Evolutionary conservation across 2,113 vertebrate genomes (phyloP).

Genomic region (Rhizomys pruinosus): DNA sequence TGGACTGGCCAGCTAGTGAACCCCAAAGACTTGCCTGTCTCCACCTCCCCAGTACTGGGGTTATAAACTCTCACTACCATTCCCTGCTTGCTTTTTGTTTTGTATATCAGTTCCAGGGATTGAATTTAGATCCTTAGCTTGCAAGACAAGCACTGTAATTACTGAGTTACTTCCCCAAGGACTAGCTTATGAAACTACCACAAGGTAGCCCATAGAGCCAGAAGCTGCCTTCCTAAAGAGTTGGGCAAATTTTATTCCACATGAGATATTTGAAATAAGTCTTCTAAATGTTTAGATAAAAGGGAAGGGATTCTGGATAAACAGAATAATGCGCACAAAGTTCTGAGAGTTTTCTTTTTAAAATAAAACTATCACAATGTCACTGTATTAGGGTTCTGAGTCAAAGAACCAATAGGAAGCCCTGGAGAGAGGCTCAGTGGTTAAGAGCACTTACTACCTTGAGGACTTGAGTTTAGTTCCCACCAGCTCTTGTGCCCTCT

Average conservation of each 20-base stretch:
- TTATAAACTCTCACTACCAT: no score
- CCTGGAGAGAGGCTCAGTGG: background rate
- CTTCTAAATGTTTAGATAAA: background rate
- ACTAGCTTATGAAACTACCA: background rate
- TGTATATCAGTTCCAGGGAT: no score
- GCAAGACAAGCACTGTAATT: background rate
- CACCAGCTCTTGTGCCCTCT: no score
- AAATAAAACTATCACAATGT: background rate
- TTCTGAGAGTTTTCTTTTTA: background rate
- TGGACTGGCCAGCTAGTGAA: no score
- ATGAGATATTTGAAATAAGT: background rate
- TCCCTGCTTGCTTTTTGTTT: background rate
- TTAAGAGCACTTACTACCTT: no score
- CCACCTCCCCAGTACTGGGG: background rate
- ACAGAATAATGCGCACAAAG: background rate
- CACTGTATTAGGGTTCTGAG: background rate
- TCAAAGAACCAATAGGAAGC: background rate
- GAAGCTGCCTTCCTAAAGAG: background rate
- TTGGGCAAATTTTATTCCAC: background rate
- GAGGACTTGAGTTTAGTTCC: no score
- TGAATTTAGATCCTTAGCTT: no score
- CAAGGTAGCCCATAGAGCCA: background rate
- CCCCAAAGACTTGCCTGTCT: no score
- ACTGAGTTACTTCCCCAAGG: background rate
- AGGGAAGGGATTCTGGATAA: background rate